phyloP scores from a whole-genome alignment of 2,797 vertebrate genomes.

The Falco rusticolus region DNA sequence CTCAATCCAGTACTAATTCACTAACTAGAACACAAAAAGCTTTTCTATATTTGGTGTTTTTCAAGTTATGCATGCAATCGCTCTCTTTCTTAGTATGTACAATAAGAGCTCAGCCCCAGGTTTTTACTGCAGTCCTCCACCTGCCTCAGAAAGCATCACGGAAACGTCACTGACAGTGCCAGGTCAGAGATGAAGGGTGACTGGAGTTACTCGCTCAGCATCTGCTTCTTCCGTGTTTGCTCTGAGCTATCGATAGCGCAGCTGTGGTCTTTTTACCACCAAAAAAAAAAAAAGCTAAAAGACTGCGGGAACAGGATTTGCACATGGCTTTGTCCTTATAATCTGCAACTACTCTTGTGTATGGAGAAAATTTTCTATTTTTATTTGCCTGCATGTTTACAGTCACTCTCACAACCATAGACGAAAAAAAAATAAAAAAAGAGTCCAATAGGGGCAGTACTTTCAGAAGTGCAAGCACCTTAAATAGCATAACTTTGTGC shows the following conservation, averaged over 20 bases:
- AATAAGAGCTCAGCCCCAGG: background rate
- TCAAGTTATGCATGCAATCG: accelerated
- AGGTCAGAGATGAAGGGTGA: background rate
- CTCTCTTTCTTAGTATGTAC: background rate
- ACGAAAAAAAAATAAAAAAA: background rate
- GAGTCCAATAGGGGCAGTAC: background rate
- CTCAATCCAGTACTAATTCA: background rate
- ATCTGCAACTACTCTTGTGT: background rate
- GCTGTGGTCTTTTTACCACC: background rate
- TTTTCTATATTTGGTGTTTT: background rate
- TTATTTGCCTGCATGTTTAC: background rate
- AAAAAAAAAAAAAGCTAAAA: background rate
- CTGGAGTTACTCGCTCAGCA: background rate
- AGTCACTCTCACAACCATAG: background rate
- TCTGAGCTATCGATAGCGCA: background rate
- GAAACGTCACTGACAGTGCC: background rate
- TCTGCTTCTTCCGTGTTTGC: background rate
- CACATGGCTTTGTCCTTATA: background rate
- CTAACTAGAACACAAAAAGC: background rate
- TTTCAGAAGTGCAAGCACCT: background rate
- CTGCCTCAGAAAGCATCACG: background rate
- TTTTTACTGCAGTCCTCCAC: background rate
- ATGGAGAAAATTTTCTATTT: background rate
- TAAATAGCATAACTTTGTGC: background rate
- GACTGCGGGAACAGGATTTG: background rate